phyloP scores from a whole-genome alignment of 2,113 vertebrate genomes.

The Percopsis transmontana region DNA sequence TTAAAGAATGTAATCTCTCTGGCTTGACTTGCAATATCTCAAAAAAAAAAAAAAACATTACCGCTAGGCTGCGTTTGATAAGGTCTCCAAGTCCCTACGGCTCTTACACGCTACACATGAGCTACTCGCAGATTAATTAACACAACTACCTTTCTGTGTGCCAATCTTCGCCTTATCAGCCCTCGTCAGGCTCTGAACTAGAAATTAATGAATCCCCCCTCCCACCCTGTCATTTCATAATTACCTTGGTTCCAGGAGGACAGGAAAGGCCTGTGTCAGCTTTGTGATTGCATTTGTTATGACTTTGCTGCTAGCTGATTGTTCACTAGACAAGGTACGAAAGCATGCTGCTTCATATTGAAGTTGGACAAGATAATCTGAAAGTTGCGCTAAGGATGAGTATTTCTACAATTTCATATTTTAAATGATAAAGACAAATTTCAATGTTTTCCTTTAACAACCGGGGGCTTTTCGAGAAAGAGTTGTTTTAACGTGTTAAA shows the following conservation, averaged over 20 bases:
- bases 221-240: conserved; percentile 63
- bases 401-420: neutral
- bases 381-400: conserved; percentile 8
- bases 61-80: conserved; percentile 38
- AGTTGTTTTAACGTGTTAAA: neutral
- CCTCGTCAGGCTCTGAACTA: conserved; percentile 66
- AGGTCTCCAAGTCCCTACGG: conserved; percentile 33
- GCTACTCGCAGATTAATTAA: conserved; percentile 68
- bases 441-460: too few relatives aligned
- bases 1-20: conserved; percentile 33
- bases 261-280: conserved; percentile 59
- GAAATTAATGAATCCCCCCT: conserved; percentile 70
- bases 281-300: conserved; percentile 9
- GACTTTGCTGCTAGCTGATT: conserved; percentile 42
- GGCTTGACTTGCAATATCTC: conserved; percentile 47
- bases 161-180: conserved; percentile 70
- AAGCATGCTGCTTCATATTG: conserved; percentile 21
- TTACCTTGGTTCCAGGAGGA: conserved; percentile 56
- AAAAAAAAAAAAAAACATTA: conserved; percentile 51
- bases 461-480: neutral
- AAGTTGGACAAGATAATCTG: conserved; percentile 8
- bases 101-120: conserved; percentile 3
- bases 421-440: too few relatives aligned
- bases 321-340: conserved; percentile 35
- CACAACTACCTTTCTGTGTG: conserved; percentile 62